These are phyloP conservation scores for Amphiprion percula DNA, from an alignment of 2,113 vertebrate species.

Conservation along the genomic window DNA sequence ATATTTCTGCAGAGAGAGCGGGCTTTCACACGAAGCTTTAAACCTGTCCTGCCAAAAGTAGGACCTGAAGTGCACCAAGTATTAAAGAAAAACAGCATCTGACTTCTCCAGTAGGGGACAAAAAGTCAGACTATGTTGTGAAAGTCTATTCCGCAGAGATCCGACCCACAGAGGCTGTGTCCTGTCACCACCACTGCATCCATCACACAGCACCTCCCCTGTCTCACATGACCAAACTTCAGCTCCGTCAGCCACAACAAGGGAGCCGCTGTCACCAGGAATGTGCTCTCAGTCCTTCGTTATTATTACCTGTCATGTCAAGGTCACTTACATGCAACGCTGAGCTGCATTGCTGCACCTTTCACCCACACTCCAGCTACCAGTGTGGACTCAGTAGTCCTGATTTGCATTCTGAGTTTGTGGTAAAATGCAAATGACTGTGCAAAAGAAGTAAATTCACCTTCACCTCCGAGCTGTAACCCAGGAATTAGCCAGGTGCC, in stretches of 20 bases:
- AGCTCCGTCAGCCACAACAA: slow-evolving; percentile 34
- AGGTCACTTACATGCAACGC: slow-evolving; percentile 4
- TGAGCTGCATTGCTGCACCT: not conserved
- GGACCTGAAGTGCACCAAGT: not conserved
- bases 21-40: not conserved
- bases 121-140: not conserved
- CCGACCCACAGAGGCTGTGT: slow-evolving; percentile 1
- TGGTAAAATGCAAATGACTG: not conserved
- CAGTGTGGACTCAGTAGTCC: not conserved
- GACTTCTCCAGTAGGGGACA: not conserved
- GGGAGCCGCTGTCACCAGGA: slow-evolving; percentile 23
- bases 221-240: slow-evolving; percentile 10
- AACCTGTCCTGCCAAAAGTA: not conserved
- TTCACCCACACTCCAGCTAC: not conserved
- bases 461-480: slow-evolving; percentile 27
- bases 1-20: not conserved
- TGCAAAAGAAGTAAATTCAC: not conserved
- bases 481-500: slow-evolving; percentile 16
- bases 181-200: not conserved
- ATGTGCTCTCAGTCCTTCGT: slow-evolving; percentile 11
- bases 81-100: not conserved
- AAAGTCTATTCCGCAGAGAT: not conserved
- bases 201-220: not conserved
- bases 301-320: slow-evolving; percentile 28
- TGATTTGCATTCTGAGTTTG: not conserved